Conservation (phyloP, 2,113 vertebrate species). For the Pardalotus punctatus region DNA sequence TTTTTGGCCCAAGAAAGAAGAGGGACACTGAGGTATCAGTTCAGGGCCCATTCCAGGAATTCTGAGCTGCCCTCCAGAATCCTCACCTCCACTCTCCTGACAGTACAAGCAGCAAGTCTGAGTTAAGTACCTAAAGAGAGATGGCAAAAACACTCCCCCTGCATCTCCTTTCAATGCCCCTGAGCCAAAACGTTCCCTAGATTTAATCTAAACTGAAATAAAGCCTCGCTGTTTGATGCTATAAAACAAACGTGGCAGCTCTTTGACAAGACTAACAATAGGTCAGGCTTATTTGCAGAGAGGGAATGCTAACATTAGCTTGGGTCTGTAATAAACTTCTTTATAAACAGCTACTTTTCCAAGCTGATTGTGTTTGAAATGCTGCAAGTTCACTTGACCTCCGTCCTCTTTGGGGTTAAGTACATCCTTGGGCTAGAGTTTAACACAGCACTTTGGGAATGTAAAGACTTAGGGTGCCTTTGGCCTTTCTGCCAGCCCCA, state of each 20-base stretch:
- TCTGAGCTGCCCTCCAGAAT: not conserved
- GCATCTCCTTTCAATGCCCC: not conserved
- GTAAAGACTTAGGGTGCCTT: constrained; percentile 47
- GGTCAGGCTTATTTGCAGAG: constrained; percentile 34
- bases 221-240: not conserved
- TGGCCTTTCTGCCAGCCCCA: constrained; percentile 55
- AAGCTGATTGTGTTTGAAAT: constrained; percentile 51
- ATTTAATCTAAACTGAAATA: constrained; percentile 36
- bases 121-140: not conserved
- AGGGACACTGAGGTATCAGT: not conserved
- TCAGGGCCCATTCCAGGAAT: not conserved
- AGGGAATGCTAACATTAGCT: constrained; percentile 31
- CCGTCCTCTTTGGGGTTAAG: constrained; percentile 54
- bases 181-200: not conserved
- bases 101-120: not conserved
- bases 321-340: constrained; percentile 14
- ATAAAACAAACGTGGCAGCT: constrained; percentile 27
- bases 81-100: not conserved
- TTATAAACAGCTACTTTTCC: constrained; percentile 43
- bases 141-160: not conserved
- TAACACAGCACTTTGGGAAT: constrained; percentile 60
- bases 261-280: constrained; percentile 11
- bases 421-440: constrained; percentile 57
- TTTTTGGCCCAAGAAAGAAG: not conserved
- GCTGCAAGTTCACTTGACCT: constrained; percentile 67